phyloP scores from a whole-genome alignment of 2,797 vertebrate genomes.

The Podargus strigoides region DNA sequence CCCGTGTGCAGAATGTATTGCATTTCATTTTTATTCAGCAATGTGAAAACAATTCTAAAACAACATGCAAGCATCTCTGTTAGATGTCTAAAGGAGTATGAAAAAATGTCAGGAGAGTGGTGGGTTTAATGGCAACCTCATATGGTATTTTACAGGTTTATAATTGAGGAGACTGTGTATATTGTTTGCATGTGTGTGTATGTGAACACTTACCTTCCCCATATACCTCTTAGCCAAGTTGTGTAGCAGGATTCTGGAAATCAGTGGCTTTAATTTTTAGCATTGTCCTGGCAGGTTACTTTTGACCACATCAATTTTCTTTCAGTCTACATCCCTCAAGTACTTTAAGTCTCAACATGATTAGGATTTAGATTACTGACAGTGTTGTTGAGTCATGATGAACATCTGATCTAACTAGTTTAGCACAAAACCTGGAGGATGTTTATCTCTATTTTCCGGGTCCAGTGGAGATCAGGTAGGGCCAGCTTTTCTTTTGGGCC shows the following conservation, averaged over 20 bases:
- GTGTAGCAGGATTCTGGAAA: neutral
- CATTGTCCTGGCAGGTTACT: neutral
- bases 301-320: neutral
- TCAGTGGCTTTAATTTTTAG: neutral
- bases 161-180: neutral
- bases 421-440: neutral
- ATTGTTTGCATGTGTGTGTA: neutral
- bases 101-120: neutral
- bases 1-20: neutral
- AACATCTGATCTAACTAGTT: neutral
- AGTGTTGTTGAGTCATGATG: neutral
- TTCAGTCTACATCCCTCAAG: neutral
- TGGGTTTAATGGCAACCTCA: neutral
- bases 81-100: neutral
- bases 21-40: neutral
- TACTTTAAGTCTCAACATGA: neutral
- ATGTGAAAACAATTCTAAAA: neutral
- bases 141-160: neutral
- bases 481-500: neutral
- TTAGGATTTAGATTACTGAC: neutral
- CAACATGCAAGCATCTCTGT: neutral
- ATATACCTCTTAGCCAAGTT: neutral
- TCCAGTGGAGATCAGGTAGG: neutral
- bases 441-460: neutral
- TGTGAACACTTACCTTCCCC: neutral